Evolutionary conservation across 2,888 invertebrate species (phyloP).

Genomic region (Zygothrica quintamaculata): DNA sequence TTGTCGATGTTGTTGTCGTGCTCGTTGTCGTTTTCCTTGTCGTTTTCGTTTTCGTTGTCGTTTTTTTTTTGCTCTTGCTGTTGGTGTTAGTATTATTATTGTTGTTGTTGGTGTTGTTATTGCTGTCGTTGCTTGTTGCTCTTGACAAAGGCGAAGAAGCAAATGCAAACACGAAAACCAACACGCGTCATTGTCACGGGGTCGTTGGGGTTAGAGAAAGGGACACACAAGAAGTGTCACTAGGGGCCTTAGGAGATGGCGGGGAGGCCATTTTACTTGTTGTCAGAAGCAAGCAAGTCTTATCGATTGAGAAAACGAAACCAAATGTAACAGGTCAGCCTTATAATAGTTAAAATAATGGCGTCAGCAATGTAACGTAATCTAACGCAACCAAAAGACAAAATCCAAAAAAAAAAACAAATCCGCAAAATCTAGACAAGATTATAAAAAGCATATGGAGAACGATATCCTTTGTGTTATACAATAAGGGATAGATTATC

Average conservation of each 20-base stretch:
- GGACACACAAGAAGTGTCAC: not conserved
- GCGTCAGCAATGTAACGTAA: too few relatives aligned
- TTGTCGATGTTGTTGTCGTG: slow-evolving; percentile 53
- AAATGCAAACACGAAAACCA: slow-evolving; percentile 73
- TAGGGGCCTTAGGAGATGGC: slow-evolving; percentile 3
- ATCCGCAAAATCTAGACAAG: not conserved
- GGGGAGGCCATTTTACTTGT: slow-evolving; percentile 25
- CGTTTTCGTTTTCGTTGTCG: slow-evolving; percentile 28
- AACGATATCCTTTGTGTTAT: too few relatives aligned
- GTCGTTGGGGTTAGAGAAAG: slow-evolving; percentile 32
- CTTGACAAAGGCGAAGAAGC: slow-evolving; percentile 70
- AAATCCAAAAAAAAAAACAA: slow-evolving; percentile 10
- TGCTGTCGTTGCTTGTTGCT: slow-evolving; percentile 67
- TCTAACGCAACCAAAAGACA: not conserved
- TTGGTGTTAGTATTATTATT: slow-evolving; percentile 27
- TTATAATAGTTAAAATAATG: slow-evolving; percentile 34
- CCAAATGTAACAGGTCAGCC: slow-evolving; percentile 70
- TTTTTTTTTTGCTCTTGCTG: slow-evolving; percentile 19
- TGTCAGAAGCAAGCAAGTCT: slow-evolving; percentile 24
- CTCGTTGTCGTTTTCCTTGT: slow-evolving; percentile 29
- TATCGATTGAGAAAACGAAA: slow-evolving; percentile 66
- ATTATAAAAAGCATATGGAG: too few relatives aligned
- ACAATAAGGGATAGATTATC: too few relatives aligned
- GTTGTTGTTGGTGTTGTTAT: slow-evolving; percentile 26
- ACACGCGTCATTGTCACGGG: slow-evolving; percentile 62